phyloP scores from a whole-genome alignment of 2,797 vertebrate species.

The Syngnathus acus region DNA sequence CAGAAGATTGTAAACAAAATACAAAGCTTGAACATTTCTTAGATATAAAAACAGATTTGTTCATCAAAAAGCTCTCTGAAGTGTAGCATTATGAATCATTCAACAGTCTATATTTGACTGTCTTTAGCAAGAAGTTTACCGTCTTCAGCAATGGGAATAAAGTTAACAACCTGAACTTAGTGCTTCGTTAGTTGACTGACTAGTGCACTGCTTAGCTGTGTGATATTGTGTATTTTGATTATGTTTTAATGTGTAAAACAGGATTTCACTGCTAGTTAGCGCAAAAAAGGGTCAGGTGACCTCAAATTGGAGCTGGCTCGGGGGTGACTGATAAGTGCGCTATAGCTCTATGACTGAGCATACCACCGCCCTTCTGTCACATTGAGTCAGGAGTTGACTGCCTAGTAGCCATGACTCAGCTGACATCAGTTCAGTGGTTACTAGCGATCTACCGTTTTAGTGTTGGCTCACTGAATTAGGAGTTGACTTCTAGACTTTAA shows the following conservation, averaged over 20 bases:
- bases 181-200: background rate
- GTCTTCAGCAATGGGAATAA: background rate
- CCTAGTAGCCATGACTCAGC: background rate
- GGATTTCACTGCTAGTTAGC: background rate
- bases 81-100: background rate
- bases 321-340: background rate
- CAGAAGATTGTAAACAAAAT: background rate
- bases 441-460: background rate
- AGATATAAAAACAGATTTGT: conserved; percentile 1
- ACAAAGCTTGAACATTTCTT: background rate
- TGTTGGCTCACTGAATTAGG: background rate
- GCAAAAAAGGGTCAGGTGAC: background rate
- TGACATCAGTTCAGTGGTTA: background rate
- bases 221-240: background rate
- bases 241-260: background rate
- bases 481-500: background rate
- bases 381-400: background rate
- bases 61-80: background rate
- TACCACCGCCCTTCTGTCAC: background rate
- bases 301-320: background rate
- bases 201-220: background rate
- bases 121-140: background rate
- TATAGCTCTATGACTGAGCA: background rate
- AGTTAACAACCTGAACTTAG: background rate
- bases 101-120: background rate